phyloP scores from a whole-genome alignment of 2,113 vertebrate genomes.

The Engraulis encrasicolus region DNA sequence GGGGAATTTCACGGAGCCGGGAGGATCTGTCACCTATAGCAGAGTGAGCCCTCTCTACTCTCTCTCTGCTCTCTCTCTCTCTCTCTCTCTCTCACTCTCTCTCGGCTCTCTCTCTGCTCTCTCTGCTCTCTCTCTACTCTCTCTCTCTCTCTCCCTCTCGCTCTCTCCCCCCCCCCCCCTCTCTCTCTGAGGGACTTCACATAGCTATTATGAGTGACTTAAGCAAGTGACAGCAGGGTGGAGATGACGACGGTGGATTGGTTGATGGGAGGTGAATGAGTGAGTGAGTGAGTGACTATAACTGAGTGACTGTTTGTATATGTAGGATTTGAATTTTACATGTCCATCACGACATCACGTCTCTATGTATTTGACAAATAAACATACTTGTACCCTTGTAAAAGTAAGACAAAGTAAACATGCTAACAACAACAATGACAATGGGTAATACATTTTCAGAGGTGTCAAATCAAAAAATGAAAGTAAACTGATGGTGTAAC shows the following conservation, averaged over 20 bases:
- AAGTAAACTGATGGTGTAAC: too few species aligned
- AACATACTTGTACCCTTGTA: too few species aligned
- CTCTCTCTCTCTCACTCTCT: too few species aligned
- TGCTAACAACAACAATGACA: too few species aligned
- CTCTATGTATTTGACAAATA: too few species aligned
- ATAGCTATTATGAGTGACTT: constrained; percentile 72
- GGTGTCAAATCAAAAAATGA: too few species aligned
- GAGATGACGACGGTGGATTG: neutral
- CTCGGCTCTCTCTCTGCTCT: constrained; percentile 64
- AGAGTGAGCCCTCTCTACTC: constrained; percentile 71
- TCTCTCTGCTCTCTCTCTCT: too few species aligned
- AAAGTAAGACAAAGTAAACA: too few species aligned
- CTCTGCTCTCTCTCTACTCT: constrained; percentile 65
- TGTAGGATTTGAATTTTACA: too few species aligned
- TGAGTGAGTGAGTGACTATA: neutral
- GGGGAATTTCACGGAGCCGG: constrained; percentile 82
- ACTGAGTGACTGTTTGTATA: neutral
- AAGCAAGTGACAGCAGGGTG: constrained; percentile 63
- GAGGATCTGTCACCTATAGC: constrained; percentile 83
- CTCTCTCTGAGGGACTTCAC: constrained; percentile 70
- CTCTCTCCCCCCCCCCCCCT: constrained; percentile 62
- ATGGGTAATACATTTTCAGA: too few species aligned
- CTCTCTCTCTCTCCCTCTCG: too few species aligned
- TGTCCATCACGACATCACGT: too few species aligned
- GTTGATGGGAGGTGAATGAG: neutral